Evolutionary conservation across 1,140 invertebrate species (phyloP).

Genomic region (Drosophila funebris): DNA sequence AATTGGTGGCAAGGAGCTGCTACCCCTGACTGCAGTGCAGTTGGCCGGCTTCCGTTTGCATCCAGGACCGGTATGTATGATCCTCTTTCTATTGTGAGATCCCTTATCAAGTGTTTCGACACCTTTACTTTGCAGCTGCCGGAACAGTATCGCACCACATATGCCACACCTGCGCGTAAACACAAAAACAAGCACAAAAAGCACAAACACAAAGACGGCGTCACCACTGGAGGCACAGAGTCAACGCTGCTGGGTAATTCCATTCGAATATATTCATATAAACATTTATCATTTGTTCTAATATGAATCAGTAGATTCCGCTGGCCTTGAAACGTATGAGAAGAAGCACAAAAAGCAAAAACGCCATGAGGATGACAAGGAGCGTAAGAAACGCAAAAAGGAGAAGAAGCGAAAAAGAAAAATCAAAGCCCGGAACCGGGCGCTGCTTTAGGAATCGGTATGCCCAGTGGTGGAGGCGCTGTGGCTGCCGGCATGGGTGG

Average conservation of each 20-base stretch:
- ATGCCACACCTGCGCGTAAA: slow-evolving; percentile 95
- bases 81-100: background rate
- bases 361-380: slow-evolving; percentile 96
- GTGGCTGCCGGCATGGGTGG: slow-evolving; percentile 39
- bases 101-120: background rate
- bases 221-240: slow-evolving; percentile 87
- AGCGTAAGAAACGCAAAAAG: slow-evolving; percentile 97
- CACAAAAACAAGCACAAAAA: slow-evolving; percentile 98
- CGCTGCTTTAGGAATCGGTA: slow-evolving; percentile 39
- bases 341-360: slow-evolving; percentile 99
- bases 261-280: background rate
- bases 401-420: slow-evolving; percentile 97
- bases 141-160: slow-evolving; percentile 97
- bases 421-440: slow-evolving; percentile 96
- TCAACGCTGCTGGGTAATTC: slow-evolving; percentile 85
- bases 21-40: slow-evolving; percentile 93
- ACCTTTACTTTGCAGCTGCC: slow-evolving; percentile 89
- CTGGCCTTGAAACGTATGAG: slow-evolving; percentile 92
- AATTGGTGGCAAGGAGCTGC: slow-evolving; percentile 96
- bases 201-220: slow-evolving; percentile 95
- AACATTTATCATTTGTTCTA: background rate
- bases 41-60: slow-evolving; percentile 97
- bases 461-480: slow-evolving; percentile 52
- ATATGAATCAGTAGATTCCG: slow-evolving; percentile 84
- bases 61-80: slow-evolving; percentile 92